Percentiles rank a stretch among this genome's conserved stretches.
phyloP scores from a whole-genome alignment of 2,888 invertebrate species.

The Empis livida region DNA sequence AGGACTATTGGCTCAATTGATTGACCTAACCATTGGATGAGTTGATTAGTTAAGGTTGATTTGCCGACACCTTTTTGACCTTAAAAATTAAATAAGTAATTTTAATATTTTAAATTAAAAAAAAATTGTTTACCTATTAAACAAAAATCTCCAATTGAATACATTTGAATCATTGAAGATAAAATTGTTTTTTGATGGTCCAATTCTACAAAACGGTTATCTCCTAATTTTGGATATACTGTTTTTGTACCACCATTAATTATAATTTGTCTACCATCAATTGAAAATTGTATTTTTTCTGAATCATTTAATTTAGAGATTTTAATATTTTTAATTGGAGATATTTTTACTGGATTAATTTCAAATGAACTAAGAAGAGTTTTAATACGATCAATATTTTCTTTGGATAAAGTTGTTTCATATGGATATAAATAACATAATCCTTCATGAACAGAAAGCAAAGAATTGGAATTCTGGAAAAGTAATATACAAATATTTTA shows the following conservation, averaged over 20 bases:
- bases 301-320: conserved; percentile 1
- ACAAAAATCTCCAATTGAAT: conserved; percentile 73
- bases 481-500: background rate
- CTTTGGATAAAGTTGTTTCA: conserved; percentile 61
- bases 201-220: conserved; percentile 46
- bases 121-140: conserved; percentile 46
- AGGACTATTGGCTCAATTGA: conserved; percentile 78
- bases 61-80: conserved; percentile 91
- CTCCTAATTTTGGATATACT: conserved; percentile 20
- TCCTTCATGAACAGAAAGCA: conserved; percentile 51
- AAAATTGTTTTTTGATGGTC: conserved; percentile 67
- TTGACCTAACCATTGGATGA: conserved; percentile 65
- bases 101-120: background rate
- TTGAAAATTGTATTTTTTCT: conserved; percentile 11
- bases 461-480: conserved; percentile 57
- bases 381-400: conserved; percentile 59
- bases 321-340: conserved; percentile 16
- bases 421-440: conserved; percentile 75
- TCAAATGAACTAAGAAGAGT: conserved; percentile 54
- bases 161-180: conserved; percentile 63
- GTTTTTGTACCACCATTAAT: conserved; percentile 31
- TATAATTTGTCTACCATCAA: conserved; percentile 36
- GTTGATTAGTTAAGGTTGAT: conserved; percentile 61
- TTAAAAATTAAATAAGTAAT: conserved; percentile 18
- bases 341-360: conserved; percentile 20